Conservation (phyloP, 2,797 vertebrate genomes). For the Takifugu ocellatus region DNA sequence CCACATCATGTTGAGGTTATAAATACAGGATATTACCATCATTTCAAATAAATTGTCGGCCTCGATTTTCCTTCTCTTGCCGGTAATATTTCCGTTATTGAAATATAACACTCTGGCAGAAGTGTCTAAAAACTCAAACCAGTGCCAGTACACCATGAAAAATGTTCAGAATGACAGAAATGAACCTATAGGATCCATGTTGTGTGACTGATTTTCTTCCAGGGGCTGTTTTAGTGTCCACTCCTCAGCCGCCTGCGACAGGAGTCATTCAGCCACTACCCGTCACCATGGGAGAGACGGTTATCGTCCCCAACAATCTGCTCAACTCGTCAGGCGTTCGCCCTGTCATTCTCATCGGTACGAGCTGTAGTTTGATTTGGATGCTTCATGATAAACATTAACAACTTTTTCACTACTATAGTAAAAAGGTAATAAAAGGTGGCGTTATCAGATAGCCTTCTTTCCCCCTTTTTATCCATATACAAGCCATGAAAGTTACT, state of each 20-base stretch:
- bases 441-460: too few species aligned
- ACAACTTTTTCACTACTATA: not conserved
- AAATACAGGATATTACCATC: not conserved
- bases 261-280: constrained; percentile 93
- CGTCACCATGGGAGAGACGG: constrained; percentile 91
- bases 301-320: constrained; percentile 96
- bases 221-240: constrained; percentile 82
- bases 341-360: constrained; percentile 97
- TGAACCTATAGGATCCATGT: not conserved
- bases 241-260: constrained; percentile 81
- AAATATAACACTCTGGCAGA: not conserved
- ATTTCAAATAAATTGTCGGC: constrained; percentile 8
- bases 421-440: too few species aligned
- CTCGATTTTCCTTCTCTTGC: not conserved
- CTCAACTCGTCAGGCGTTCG: constrained; percentile 90
- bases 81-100: not conserved
- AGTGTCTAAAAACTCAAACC: not conserved
- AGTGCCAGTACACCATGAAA: not conserved
- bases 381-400: not conserved
- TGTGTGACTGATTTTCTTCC: constrained; percentile 14
- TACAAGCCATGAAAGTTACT: too few species aligned
- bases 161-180: not conserved
- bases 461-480: too few species aligned
- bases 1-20: constrained; percentile 10
- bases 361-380: not conserved